Evolutionary conservation across 2,888 invertebrate species (phyloP).

Genomic region (Ctena decussata): DNA sequence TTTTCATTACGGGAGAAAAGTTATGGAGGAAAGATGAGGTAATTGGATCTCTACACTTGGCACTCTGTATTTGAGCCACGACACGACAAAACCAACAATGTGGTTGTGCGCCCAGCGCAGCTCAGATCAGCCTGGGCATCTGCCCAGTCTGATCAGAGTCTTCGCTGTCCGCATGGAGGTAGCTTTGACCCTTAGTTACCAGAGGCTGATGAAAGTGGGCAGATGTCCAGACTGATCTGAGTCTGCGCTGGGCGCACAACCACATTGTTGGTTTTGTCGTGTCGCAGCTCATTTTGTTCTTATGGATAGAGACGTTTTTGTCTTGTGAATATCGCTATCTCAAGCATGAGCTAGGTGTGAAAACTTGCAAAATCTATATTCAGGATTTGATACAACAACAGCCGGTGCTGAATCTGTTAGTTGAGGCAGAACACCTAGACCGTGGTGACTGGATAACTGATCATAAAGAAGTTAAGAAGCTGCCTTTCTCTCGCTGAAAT

Average conservation of each 20-base stretch:
- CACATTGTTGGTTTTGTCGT: too few relatives aligned
- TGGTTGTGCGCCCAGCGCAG: too few relatives aligned
- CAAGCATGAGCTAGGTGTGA: neutral
- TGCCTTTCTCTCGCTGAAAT: neutral
- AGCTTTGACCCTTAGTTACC: too few relatives aligned
- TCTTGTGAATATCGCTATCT: slow-evolving; percentile 1
- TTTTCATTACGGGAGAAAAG: neutral
- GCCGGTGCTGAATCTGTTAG: neutral
- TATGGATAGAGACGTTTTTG: neutral
- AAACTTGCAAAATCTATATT: neutral
- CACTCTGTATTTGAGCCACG: too few relatives aligned
- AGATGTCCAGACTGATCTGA: too few relatives aligned
- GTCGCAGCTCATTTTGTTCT: too few relatives aligned
- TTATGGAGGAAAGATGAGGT: neutral
- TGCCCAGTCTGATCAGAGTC: too few relatives aligned
- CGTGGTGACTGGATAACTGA: neutral
- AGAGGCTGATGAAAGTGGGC: too few relatives aligned
- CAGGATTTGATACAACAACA: neutral
- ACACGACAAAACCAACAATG: too few relatives aligned
- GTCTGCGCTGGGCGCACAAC: too few relatives aligned
- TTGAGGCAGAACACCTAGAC: neutral
- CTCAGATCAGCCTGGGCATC: too few relatives aligned
- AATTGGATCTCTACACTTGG: neutral
- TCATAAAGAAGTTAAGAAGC: neutral
- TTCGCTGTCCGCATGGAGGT: too few relatives aligned